phyloP scores from a whole-genome alignment of 2,888 invertebrate species.

The Stratiomys singularior region DNA sequence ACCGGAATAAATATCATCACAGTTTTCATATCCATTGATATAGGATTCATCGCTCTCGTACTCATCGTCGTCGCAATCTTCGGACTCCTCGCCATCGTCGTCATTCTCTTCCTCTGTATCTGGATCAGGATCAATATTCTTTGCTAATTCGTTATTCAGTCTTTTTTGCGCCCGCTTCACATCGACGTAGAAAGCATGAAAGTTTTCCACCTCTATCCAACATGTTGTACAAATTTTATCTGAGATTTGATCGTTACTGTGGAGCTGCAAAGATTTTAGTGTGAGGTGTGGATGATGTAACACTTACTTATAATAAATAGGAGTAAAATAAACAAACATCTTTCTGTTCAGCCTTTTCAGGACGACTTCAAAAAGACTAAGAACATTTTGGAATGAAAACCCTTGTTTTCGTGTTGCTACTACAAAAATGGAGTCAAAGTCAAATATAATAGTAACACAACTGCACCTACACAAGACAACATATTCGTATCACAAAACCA shows the following conservation, averaged over 20 bases:
- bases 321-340: no score
- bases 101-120: slow-evolving; percentile 18
- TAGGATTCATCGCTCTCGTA: not conserved
- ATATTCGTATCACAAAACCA: no score
- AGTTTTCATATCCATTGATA: not conserved
- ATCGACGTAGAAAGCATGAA: slow-evolving; percentile 49
- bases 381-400: no score
- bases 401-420: no score
- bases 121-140: slow-evolving; percentile 38
- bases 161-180: slow-evolving; percentile 47
- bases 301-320: no score
- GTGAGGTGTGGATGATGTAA: no score
- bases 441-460: no score
- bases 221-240: slow-evolving; percentile 49
- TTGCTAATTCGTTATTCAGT: slow-evolving; percentile 41
- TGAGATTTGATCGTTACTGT: slow-evolving; percentile 46
- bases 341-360: no score
- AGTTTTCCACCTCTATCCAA: slow-evolving; percentile 50
- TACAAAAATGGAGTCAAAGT: no score
- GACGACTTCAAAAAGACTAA: no score
- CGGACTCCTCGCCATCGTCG: not conserved
- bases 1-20: slow-evolving; percentile 15
- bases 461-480: no score
- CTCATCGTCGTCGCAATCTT: not conserved
- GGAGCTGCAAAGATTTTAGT: no score